These are phyloP conservation scores for Liopterus haemorrhoidalis DNA, from an alignment of 2,888 invertebrate species.

Conservation along the genomic window DNA sequence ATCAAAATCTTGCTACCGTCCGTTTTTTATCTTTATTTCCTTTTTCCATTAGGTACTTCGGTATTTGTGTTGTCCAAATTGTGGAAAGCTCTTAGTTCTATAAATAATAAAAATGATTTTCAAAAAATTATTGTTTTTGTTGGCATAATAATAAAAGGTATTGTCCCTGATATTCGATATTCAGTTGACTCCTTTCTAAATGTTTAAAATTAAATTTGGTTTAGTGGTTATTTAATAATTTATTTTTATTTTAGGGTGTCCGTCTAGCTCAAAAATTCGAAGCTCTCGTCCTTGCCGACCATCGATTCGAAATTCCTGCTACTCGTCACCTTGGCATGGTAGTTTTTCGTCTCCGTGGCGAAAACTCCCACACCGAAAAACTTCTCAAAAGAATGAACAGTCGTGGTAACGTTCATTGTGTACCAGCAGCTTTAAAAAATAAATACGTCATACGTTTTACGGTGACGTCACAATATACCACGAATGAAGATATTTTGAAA, in stretches of 20 bases:
- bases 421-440: slow-evolving; percentile 87
- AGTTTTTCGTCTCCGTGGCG: slow-evolving; percentile 79
- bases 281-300: slow-evolving; percentile 73
- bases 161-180: too few relatives aligned
- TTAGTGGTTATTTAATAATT: too few relatives aligned
- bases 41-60: too few relatives aligned
- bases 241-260: slow-evolving; percentile 61
- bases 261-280: slow-evolving; percentile 87
- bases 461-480: slow-evolving; percentile 83
- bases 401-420: slow-evolving; percentile 85
- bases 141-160: too few relatives aligned
- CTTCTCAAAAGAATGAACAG: slow-evolving; percentile 82
- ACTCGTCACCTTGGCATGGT: slow-evolving; percentile 82
- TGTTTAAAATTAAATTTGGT: too few relatives aligned
- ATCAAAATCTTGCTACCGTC: too few relatives aligned
- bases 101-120: too few relatives aligned
- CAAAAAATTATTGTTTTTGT: too few relatives aligned
- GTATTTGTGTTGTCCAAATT: too few relatives aligned
- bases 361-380: slow-evolving; percentile 82
- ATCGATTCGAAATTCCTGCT: slow-evolving; percentile 86
- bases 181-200: too few relatives aligned
- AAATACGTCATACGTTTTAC: slow-evolving; percentile 90
- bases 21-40: too few relatives aligned
- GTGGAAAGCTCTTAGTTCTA: too few relatives aligned
- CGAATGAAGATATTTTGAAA: slow-evolving; percentile 67